Evolutionary conservation across 2,888 invertebrate genomes (phyloP).

Genomic region (Gandaritis pyraliata): DNA sequence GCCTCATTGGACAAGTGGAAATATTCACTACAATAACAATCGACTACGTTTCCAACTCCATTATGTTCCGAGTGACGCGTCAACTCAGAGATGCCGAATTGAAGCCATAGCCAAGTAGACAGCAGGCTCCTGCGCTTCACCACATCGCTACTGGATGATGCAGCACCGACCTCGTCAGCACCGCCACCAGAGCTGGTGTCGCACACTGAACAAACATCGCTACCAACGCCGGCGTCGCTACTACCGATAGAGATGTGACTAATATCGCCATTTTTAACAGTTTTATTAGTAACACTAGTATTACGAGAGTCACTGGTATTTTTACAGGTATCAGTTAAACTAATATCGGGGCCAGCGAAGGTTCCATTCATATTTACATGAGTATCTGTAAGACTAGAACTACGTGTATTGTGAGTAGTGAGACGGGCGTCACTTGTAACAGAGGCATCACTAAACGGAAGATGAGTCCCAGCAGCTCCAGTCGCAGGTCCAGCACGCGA

Average conservation of each 20-base stretch:
- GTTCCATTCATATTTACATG: no score
- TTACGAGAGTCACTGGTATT: neutral
- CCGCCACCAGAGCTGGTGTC: no score
- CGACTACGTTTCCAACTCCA: neutral
- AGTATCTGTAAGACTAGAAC: no score
- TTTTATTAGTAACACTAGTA: no score
- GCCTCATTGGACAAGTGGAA: neutral
- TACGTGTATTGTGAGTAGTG: neutral
- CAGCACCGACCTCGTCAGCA: no score
- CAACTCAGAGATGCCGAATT: neutral
- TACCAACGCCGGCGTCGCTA: neutral
- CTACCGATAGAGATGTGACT: no score
- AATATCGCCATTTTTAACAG: no score
- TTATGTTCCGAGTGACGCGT: neutral
- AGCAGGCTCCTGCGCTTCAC: neutral
- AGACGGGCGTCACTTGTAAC: neutral
- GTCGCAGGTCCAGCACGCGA: neutral
- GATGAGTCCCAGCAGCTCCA: neutral
- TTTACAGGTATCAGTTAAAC: neutral
- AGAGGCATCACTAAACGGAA: neutral
- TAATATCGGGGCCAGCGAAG: no score
- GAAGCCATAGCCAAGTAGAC: neutral
- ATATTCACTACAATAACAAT: neutral
- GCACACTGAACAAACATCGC: no score
- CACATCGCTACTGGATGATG: neutral